These are phyloP conservation scores for Mobula hypostoma DNA, from an alignment of 2,113 vertebrate species.

Conservation along the genomic window DNA sequence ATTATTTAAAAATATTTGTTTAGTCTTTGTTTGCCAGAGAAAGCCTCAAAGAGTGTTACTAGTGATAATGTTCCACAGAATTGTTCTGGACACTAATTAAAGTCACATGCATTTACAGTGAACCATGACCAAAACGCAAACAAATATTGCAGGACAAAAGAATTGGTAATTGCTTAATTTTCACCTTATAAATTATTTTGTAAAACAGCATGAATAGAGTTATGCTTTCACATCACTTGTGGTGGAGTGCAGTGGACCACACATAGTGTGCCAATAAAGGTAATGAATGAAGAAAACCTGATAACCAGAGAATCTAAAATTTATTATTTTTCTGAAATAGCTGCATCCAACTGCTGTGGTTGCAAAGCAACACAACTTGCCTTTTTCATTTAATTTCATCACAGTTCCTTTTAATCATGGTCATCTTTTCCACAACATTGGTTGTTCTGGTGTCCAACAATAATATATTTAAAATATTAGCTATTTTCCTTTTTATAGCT, in stretches of 20 bases:
- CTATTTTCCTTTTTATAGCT: background rate
- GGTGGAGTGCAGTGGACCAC: background rate
- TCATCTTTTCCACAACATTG: background rate
- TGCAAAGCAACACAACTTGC: background rate
- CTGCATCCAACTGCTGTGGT: background rate
- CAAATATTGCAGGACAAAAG: constrained; percentile 7
- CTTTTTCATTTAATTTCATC: too few species aligned
- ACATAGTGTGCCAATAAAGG: background rate
- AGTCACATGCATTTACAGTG: background rate
- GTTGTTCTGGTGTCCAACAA: too few species aligned
- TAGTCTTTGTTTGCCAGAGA: background rate
- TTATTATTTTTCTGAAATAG: background rate
- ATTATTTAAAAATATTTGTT: background rate
- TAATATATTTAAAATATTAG: too few species aligned
- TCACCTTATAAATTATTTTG: constrained; percentile 28
- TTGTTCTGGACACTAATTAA: background rate
- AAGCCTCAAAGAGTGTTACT: background rate
- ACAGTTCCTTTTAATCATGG: background rate
- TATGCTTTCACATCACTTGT: background rate
- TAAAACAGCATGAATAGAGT: constrained; percentile 29
- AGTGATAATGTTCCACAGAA: background rate
- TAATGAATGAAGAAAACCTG: background rate
- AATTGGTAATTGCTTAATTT: constrained; percentile 4
- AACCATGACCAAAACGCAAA: constrained; percentile 18
- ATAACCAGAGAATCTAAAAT: background rate